Percentiles rank a stretch among this genome's conserved stretches.
These are phyloP conservation scores for Samia ricini DNA, from an alignment of 1,140 invertebrate species.

Conservation along the genomic window DNA sequence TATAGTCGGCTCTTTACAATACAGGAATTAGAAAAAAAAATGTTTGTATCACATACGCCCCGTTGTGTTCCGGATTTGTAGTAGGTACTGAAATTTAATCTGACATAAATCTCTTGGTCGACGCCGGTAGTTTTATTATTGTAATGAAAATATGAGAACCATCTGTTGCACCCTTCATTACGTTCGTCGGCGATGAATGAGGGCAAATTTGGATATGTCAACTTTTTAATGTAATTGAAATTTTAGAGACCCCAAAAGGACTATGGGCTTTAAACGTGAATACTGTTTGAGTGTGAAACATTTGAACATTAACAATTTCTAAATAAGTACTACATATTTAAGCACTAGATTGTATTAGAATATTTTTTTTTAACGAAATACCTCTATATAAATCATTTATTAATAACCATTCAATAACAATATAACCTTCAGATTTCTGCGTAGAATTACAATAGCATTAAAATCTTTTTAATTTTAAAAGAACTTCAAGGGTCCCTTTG, in stretches of 20 bases:
- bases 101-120: conserved; percentile 66
- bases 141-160: conserved; percentile 73
- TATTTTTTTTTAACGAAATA: no score
- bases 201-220: conserved; percentile 52
- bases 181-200: conserved; percentile 49
- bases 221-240: conserved; percentile 76
- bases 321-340: no score
- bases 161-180: conserved; percentile 75
- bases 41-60: not conserved
- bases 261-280: conserved; percentile 16
- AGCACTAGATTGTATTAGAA: no score
- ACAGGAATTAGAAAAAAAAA: not conserved
- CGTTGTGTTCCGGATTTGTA: conserved; percentile 56
- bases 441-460: not conserved
- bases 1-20: not conserved
- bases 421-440: no score
- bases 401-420: no score
- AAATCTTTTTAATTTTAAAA: not conserved
- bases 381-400: no score
- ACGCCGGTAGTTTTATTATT: conserved; percentile 59
- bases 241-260: conserved; percentile 60
- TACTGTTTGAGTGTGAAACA: not conserved
- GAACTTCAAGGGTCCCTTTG: not conserved
- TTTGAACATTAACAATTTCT: not conserved
- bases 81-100: conserved; percentile 62